Evolutionary conservation across 2,797 vertebrate species (phyloP).

Genomic region (Siniperca scherzeri): DNA sequence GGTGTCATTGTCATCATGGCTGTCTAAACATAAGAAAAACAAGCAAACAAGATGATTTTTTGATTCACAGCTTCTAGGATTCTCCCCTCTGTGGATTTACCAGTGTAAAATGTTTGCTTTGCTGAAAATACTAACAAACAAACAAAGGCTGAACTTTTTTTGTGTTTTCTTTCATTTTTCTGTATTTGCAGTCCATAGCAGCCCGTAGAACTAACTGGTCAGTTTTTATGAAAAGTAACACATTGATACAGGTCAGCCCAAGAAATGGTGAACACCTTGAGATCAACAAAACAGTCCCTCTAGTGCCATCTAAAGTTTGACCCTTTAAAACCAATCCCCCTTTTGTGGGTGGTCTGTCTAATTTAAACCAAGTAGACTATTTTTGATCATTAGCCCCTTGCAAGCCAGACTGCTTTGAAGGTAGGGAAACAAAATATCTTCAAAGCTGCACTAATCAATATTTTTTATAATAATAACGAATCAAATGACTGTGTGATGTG

Average conservation of each 20-base stretch:
- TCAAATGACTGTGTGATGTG: too few species aligned
- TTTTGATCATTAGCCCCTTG: neutral
- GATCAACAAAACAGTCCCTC: neutral
- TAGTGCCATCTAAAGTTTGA: neutral
- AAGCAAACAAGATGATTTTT: conserved; percentile 13
- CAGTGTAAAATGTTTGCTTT: conserved; percentile 3
- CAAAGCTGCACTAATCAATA: neutral
- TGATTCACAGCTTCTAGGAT: conserved; percentile 3
- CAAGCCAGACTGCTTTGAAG: neutral
- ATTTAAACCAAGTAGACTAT: neutral
- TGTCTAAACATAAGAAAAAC: conserved; percentile 34
- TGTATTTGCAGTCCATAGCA: neutral
- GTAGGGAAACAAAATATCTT: neutral
- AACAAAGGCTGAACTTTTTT: neutral
- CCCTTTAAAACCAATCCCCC: neutral
- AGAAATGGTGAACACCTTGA: neutral
- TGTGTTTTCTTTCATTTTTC: neutral
- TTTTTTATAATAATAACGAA: neutral
- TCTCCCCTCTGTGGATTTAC: neutral
- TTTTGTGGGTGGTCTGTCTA: neutral
- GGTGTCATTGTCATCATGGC: conserved; percentile 9
- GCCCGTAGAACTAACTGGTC: too few species aligned
- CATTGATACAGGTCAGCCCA: neutral
- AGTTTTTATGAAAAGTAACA: neutral
- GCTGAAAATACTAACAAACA: neutral